Evolutionary conservation across 2,888 invertebrate species (phyloP).

Genomic region (Drosophila diplacantha): DNA sequence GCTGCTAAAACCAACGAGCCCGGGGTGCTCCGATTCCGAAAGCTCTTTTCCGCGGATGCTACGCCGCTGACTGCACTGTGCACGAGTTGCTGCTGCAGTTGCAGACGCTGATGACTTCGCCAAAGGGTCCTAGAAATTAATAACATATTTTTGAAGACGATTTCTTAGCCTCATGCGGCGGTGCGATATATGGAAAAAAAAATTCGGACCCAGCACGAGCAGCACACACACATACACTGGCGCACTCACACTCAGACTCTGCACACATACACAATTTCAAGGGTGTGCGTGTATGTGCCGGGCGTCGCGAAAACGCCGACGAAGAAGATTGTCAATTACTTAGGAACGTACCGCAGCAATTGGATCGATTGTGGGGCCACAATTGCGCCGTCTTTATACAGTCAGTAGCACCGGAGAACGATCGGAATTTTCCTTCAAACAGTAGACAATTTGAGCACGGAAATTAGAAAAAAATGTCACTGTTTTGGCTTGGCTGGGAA

Average conservation of each 20-base stretch:
- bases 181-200: slow-evolving; percentile 24
- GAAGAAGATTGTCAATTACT: slow-evolving; percentile 37
- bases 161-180: slow-evolving; percentile 30
- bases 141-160: slow-evolving; percentile 59
- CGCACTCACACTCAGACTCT: slow-evolving; percentile 20
- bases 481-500: slow-evolving; percentile 33
- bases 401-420: neutral
- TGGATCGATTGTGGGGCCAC: slow-evolving; percentile 21
- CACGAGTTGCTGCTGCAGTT: slow-evolving; percentile 38
- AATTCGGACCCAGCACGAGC: slow-evolving; percentile 55
- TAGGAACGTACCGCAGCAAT: slow-evolving; percentile 29
- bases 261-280: slow-evolving; percentile 29
- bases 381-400: slow-evolving; percentile 8
- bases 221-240: slow-evolving; percentile 33
- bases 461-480: slow-evolving; percentile 19
- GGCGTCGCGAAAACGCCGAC: slow-evolving; percentile 68
- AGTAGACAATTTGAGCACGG: neutral
- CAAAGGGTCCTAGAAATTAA: slow-evolving; percentile 67
- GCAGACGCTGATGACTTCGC: slow-evolving; percentile 55
- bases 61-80: slow-evolving; percentile 21
- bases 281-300: slow-evolving; percentile 47
- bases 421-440: neutral
- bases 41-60: slow-evolving; percentile 25
- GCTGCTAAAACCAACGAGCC: slow-evolving; percentile 13
- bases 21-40: slow-evolving; percentile 30